These are phyloP conservation scores for Petrolisthes cinctipes DNA, from an alignment of 2,888 invertebrate species.

Conservation along the genomic window DNA sequence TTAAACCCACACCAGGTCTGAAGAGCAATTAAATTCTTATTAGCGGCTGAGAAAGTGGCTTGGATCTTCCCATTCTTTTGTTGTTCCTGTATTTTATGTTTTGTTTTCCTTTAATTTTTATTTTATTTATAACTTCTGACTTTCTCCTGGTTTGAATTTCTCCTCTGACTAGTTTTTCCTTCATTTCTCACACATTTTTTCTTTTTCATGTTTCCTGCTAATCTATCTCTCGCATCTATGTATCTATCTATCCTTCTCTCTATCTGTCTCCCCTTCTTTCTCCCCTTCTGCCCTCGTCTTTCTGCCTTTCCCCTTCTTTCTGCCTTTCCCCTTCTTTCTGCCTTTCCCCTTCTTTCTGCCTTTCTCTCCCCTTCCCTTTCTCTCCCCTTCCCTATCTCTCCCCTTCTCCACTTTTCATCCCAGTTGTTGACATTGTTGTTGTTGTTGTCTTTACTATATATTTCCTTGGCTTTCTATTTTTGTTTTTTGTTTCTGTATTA, in stretches of 20 bases:
- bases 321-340: not conserved
- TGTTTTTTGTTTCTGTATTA: not conserved
- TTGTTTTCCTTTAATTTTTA: not conserved
- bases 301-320: not conserved
- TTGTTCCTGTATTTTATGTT: not conserved
- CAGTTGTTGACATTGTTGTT: not conserved
- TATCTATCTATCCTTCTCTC: conserved; percentile 14
- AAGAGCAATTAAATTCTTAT: conserved; percentile 16
- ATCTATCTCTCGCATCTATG: not conserved
- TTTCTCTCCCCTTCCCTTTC: conserved; percentile 5
- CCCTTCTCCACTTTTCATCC: not conserved
- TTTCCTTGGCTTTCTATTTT: not conserved
- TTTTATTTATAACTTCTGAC: not conserved
- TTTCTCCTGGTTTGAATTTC: not conserved
- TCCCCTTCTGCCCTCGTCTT: not conserved
- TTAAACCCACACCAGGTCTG: conserved; percentile 4
- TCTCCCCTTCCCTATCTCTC: not conserved
- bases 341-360: not conserved
- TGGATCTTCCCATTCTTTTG: too few relatives aligned
- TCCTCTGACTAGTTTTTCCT: not conserved
- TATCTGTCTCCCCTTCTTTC: not conserved
- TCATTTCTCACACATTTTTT: too few relatives aligned
- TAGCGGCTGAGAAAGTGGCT: conserved; percentile 8
- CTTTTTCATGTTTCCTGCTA: not conserved
- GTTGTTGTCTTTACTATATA: not conserved